These are phyloP conservation scores for Drosophila oshimai DNA, from an alignment of 1,140 invertebrate species.

Conservation along the genomic window DNA sequence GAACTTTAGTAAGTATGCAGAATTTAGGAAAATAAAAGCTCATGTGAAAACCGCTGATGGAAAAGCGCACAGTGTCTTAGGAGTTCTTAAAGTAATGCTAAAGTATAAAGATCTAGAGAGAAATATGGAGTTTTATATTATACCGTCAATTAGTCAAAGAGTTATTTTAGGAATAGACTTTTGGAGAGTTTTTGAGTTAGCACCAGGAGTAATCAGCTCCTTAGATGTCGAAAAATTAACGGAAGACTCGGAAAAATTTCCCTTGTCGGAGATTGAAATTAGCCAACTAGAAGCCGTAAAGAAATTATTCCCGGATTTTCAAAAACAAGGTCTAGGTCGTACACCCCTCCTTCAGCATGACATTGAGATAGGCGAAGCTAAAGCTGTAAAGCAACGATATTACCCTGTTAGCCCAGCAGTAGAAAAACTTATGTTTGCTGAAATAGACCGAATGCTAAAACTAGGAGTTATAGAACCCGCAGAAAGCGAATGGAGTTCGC, in stretches of 20 bases:
- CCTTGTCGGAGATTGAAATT: not conserved
- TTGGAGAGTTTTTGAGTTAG: no score
- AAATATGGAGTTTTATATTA: no score
- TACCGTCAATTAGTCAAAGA: no score
- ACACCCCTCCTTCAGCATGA: not conserved
- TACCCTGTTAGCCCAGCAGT: not conserved
- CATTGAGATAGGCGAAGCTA: not conserved
- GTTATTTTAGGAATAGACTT: no score
- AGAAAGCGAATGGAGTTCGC: not conserved
- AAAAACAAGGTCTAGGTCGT: not conserved
- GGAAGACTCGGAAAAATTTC: not conserved
- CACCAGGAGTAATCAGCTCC: no score
- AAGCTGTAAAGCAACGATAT: not conserved
- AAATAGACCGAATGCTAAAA: not conserved
- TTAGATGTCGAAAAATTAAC: not conserved
- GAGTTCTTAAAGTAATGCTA: no score
- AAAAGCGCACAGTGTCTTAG: not conserved
- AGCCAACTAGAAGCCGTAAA: not conserved
- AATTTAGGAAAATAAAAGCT: not conserved
- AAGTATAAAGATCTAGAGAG: no score
- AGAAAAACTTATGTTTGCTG: no score
- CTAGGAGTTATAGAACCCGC: not conserved
- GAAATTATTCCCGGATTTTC: not conserved
- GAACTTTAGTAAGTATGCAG: not conserved
- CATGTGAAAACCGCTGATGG: slow-evolving; percentile 7